A percentile compares a stretch with the other conserved stretches of the same genome.
Conservation (phyloP, 2,888 invertebrate genomes). For the Drosophila cognata region DNA sequence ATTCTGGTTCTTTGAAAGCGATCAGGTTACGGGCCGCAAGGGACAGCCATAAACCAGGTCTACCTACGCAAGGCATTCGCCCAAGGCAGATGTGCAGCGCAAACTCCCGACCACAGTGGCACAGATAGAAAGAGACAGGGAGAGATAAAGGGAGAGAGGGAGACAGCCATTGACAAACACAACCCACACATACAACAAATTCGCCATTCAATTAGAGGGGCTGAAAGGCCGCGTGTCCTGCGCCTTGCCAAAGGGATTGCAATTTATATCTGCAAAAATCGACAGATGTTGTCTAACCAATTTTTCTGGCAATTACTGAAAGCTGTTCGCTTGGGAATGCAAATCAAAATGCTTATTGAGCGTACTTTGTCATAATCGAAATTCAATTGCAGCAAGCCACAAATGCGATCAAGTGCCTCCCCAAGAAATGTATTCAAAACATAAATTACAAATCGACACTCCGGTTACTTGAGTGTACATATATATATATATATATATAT, state of each 20-base stretch:
- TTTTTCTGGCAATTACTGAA: slow-evolving; percentile 37
- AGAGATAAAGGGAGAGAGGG: background rate
- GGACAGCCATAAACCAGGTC: slow-evolving; percentile 41
- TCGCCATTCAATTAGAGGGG: slow-evolving; percentile 57
- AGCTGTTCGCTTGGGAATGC: slow-evolving; percentile 47
- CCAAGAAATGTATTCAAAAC: slow-evolving; percentile 21
- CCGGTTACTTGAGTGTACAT: background rate
- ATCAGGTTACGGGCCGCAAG: slow-evolving; percentile 70
- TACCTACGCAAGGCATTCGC: slow-evolving; percentile 61
- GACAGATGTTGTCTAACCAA: slow-evolving; percentile 27
- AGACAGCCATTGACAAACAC: slow-evolving; percentile 48
- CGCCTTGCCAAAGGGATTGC: slow-evolving; percentile 39
- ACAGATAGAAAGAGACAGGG: background rate
- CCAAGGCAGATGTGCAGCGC: slow-evolving; percentile 61
- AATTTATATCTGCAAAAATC: slow-evolving; percentile 6
- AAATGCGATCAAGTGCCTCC: slow-evolving; percentile 42
- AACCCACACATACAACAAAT: slow-evolving; percentile 42
- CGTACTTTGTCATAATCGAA: slow-evolving; percentile 30
- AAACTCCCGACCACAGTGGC: slow-evolving; percentile 19
- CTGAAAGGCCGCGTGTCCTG: slow-evolving; percentile 52
- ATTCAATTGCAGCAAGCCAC: slow-evolving; percentile 30
- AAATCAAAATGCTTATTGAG: slow-evolving; percentile 25
- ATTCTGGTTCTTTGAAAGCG: slow-evolving; percentile 72
- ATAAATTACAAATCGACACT: slow-evolving; percentile 34
- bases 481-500: background rate